Base-by-base conservation (phyloP, 2,797 vertebrate genomes). In the Podarcis siculus region DNA sequence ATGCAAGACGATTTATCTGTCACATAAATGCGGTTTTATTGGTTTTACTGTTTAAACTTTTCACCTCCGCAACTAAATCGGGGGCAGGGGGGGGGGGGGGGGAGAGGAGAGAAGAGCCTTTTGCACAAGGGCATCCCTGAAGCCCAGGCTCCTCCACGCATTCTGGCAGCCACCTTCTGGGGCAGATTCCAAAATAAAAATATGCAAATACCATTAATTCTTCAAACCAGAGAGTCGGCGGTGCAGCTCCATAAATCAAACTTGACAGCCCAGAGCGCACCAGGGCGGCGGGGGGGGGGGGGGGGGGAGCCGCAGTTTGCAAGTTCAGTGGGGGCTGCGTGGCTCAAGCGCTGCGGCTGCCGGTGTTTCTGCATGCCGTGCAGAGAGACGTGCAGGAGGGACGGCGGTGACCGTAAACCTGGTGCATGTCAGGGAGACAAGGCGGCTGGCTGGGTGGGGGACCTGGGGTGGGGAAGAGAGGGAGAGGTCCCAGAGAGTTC, bases 31-130 rank as follows among this genome's bases (percentile, higher is more conserved):
- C 6, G 90, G 87, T 92, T 95, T 96, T 96, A 95, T 95, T 92
- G 93, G 87, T 94, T 95, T 96, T 91, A 92, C 93, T 94, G 90
- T 92, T 95, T 96, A 92, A 97, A 96, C 94, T 97, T 96, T 97
- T 97, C 96, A 96, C 95, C 95, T 94, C 90, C 86, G 87, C 92
- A 76, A 92, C 82, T 94, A 92, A 92, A 90, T 91, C 92, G 85
- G 90, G 94, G 85, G 49, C 23, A 19, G 78, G 55, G 64, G 64
- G 13, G 49, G 12, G 12, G 13, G 84, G 84, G 45, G 25, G 17
- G 76, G 66, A 45, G 64, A 81, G 75, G 86, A 42, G 23, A 27
- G 82, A 64, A 61, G 66, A 82, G 75, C 17, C 49, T 75, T 85
- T 75, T 84, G 77, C 1, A 0, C 87, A 2, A n/a, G 49, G 66